Conservation (phyloP, 2,113 vertebrate species). For the Plotosus lineatus region DNA sequence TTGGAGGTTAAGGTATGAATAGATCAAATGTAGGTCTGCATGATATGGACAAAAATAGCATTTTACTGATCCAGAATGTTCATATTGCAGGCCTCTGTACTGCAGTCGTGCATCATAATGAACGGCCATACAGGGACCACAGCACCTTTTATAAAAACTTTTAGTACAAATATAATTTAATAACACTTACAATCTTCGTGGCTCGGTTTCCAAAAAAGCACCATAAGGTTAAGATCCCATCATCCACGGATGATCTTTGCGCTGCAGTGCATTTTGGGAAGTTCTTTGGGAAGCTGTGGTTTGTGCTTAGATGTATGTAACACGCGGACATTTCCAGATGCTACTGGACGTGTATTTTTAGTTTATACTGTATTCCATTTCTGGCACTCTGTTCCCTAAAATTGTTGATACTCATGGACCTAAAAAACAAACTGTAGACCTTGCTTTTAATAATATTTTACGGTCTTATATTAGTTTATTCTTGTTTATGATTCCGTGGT, state of each 20-base stretch:
- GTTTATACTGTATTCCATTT: not conserved
- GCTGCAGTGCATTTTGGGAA: not conserved
- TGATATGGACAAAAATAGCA: slow-evolving; percentile 27
- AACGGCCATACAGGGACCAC: not conserved
- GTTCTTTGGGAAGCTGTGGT: not conserved
- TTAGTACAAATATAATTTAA: slow-evolving; percentile 21
- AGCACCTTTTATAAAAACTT: slow-evolving; percentile 15
- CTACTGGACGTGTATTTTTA: not conserved
- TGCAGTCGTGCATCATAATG: slow-evolving; percentile 18
- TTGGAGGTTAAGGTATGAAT: slow-evolving; percentile 29
- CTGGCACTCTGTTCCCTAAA: not conserved
- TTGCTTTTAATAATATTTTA: not conserved
- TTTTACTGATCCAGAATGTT: slow-evolving; percentile 29
- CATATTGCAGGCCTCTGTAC: not conserved
- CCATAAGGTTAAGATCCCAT: not conserved
- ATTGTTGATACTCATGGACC: not conserved
- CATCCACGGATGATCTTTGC: not conserved
- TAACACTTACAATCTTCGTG: slow-evolving; percentile 10
- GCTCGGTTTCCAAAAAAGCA: slow-evolving; percentile 13
- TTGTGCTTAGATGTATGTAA: not conserved
- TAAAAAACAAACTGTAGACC: not conserved
- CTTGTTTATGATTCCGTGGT: not conserved
- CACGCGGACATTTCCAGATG: not conserved
- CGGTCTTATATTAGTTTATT: not conserved
- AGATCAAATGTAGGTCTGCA: slow-evolving; percentile 29